Conservation (phyloP, 2,113 vertebrate genomes). For the Pseudonaja textilis region DNA sequence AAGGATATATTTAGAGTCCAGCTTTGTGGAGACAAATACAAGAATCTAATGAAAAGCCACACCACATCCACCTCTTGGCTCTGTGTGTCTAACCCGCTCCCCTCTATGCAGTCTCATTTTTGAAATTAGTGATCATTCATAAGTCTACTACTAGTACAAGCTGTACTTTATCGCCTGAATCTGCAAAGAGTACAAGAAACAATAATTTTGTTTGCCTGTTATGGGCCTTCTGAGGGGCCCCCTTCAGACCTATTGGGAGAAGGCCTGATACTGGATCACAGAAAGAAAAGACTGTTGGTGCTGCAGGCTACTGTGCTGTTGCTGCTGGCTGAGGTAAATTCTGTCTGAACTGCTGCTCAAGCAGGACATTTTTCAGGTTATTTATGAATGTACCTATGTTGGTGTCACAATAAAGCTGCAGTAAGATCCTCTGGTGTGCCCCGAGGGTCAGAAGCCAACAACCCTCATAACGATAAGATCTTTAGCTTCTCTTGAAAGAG, state of each 20-base stretch:
- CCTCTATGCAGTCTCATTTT: neutral
- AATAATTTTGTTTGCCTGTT: neutral
- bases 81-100: neutral
- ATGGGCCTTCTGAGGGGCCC: neutral
- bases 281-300: neutral
- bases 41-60: neutral
- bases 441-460: neutral
- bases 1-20: neutral
- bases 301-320: neutral
- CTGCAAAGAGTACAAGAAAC: neutral
- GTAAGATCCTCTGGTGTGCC: neutral
- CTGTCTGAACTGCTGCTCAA: neutral
- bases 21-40: neutral
- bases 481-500: neutral
- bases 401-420: neutral
- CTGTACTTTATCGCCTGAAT: neutral
- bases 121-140: neutral
- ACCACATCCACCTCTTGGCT: neutral
- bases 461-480: neutral
- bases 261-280: neutral
- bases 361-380: neutral
- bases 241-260: neutral
- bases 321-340: neutral
- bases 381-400: neutral
- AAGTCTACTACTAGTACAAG: neutral